These are phyloP conservation scores for Zenarchopterus dispar DNA, from an alignment of 2,797 vertebrate species.

Conservation along the genomic window DNA sequence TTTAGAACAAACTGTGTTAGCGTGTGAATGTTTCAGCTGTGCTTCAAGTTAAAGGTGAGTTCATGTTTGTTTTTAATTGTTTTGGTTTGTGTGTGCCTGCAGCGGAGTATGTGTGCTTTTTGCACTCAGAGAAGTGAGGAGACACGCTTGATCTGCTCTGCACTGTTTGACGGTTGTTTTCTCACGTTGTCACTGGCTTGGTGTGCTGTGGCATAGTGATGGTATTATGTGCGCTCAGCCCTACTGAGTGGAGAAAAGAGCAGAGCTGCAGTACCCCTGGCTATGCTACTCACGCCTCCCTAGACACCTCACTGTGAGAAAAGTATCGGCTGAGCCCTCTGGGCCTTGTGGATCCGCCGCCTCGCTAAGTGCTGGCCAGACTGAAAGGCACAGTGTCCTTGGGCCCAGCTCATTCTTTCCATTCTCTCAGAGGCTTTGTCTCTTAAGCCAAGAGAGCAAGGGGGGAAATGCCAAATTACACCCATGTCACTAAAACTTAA, in stretches of 20 bases:
- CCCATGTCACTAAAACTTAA: conserved; percentile 73
- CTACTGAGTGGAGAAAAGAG: conserved; percentile 78
- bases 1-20: neutral
- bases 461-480: conserved; percentile 77
- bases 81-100: conserved; percentile 49
- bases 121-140: conserved; percentile 79
- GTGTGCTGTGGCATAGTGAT: conserved; percentile 74
- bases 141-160: conserved; percentile 86
- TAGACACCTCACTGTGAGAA: conserved; percentile 97
- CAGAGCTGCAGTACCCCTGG: conserved; percentile 71
- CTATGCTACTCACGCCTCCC: conserved; percentile 76
- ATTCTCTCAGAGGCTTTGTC: conserved; percentile 85
- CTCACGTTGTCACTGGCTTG: conserved; percentile 95
- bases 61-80: conserved; percentile 53
- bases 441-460: conserved; percentile 69
- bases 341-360: conserved; percentile 87
- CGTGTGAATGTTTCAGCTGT: conserved; percentile 7
- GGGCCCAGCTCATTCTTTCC: conserved; percentile 86
- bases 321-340: conserved; percentile 91
- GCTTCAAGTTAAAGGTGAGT: conserved; percentile 13
- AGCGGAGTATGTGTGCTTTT: conserved; percentile 72
- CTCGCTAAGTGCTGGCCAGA: conserved; percentile 90
- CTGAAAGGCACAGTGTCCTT: conserved; percentile 95
- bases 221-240: conserved; percentile 77
- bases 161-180: conserved; percentile 91